Percentiles rank a stretch among this genome's conserved stretches.
phyloP scores from a whole-genome alignment of 1,140 invertebrate genomes.

The Scaptomyza pallida region DNA sequence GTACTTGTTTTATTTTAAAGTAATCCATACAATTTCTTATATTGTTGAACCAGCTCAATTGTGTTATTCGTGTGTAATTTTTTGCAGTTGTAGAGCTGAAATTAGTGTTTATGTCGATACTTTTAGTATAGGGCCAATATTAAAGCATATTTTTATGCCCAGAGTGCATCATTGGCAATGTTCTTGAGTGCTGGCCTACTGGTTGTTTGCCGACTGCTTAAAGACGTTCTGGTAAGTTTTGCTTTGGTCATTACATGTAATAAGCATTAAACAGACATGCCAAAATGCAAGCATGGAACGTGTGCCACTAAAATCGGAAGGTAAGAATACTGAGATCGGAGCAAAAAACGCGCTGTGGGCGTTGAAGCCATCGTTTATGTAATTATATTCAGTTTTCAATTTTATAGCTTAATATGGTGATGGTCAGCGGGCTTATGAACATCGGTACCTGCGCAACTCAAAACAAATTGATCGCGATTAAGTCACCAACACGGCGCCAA shows the following conservation, averaged over 20 bases:
- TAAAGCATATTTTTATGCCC: conserved; percentile 21
- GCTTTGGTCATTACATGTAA: conserved; percentile 68
- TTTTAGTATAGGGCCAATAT: conserved; percentile 10
- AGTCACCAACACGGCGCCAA: conserved; percentile 73
- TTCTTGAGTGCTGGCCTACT: background rate
- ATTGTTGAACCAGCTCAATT: background rate
- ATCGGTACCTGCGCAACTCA: conserved; percentile 29
- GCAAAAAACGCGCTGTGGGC: conserved; percentile 55
- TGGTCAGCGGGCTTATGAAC: conserved; percentile 32
- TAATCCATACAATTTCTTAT: too few relatives aligned
- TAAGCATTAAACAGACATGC: conserved; percentile 23
- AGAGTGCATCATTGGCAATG: conserved; percentile 19
- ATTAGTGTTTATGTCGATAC: conserved; percentile 18
- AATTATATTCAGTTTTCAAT: conserved; percentile 83
- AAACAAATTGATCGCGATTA: conserved; percentile 75
- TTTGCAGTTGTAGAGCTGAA: conserved; percentile 4
- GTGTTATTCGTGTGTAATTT: background rate
- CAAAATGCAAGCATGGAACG: conserved; percentile 31
- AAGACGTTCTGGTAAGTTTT: conserved; percentile 39
- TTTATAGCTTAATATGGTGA: conserved; percentile 80
- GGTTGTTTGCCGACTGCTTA: conserved; percentile 2
- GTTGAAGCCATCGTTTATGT: conserved; percentile 73
- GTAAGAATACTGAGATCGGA: conserved; percentile 15
- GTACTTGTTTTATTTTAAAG: too few relatives aligned
- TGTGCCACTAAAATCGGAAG: conserved; percentile 55